phyloP scores from a whole-genome alignment of 2,888 invertebrate species.

The Eupithecia inturbata region DNA sequence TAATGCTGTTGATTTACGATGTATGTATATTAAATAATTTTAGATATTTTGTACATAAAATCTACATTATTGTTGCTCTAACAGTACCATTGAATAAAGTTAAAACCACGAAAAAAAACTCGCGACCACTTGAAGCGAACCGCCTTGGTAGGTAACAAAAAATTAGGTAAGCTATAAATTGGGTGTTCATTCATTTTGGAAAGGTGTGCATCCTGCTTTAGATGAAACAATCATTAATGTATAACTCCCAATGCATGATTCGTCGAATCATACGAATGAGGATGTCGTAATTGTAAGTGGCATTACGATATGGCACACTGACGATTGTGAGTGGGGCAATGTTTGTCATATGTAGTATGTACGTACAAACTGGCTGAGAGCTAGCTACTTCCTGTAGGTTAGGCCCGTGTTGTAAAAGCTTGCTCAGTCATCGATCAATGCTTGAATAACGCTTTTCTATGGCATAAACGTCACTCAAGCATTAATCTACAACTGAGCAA shows the following conservation, averaged over 20 bases:
- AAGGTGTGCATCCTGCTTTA: not conserved
- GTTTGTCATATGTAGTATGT: too few species aligned
- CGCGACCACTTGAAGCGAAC: too few species aligned
- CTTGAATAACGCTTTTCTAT: too few species aligned
- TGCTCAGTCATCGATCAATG: too few species aligned
- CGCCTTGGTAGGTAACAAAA: not conserved
- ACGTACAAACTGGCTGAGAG: too few species aligned
- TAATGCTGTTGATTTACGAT: not conserved
- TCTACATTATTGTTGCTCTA: not conserved
- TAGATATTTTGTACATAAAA: too few species aligned
- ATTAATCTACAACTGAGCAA: too few species aligned
- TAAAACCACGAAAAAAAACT: too few species aligned
- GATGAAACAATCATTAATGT: not conserved
- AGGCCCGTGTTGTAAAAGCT: too few species aligned
- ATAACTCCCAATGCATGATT: not conserved
- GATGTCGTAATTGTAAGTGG: conserved; percentile 31
- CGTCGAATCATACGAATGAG: conserved; percentile 26
- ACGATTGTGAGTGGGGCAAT: conserved; percentile 7
- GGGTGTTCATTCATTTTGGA: not conserved
- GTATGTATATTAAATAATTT: not conserved
- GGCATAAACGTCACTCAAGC: too few species aligned
- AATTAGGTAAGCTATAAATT: not conserved
- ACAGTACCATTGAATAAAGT: too few species aligned
- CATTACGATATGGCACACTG: conserved; percentile 21
- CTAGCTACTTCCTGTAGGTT: too few species aligned